Percentiles rank a stretch among this genome's conserved stretches.
These are phyloP conservation scores for Pelvicachromis taeniatus DNA, from an alignment of 2,113 vertebrate species.

Conservation along the genomic window DNA sequence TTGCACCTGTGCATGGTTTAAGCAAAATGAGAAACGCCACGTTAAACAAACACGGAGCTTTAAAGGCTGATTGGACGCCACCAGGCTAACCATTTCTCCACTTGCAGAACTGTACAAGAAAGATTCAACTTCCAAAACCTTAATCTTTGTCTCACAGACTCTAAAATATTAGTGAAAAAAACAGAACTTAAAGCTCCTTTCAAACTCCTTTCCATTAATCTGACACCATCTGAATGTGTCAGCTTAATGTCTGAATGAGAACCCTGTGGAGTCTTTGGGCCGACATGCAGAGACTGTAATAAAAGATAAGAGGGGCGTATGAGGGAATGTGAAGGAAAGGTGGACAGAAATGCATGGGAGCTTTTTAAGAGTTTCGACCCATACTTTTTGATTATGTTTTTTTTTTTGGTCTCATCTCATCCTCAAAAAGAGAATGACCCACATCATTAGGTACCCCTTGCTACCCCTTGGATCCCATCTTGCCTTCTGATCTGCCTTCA, in stretches of 20 bases:
- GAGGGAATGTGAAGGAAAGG: background rate
- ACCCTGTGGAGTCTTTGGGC: background rate
- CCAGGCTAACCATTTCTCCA: background rate
- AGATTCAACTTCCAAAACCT: background rate
- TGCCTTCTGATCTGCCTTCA: background rate
- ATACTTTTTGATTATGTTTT: rapidly evolving
- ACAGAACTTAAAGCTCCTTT: background rate
- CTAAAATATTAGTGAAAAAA: background rate
- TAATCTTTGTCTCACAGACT: background rate
- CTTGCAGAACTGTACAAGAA: background rate
- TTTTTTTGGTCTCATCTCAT: background rate
- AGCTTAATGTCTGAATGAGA: background rate
- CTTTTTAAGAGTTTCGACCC: background rate
- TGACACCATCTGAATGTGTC: background rate
- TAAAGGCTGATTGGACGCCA: background rate
- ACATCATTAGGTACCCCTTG: background rate
- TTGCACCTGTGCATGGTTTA: background rate
- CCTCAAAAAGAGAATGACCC: background rate
- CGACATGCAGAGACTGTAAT: background rate
- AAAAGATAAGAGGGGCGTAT: background rate
- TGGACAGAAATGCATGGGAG: background rate
- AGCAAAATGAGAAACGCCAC: background rate
- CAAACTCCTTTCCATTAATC: background rate
- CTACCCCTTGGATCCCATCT: background rate
- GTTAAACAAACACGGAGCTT: background rate